Base-by-base conservation (phyloP, 2,113 vertebrate species). In the Jacana jacana region DNA sequence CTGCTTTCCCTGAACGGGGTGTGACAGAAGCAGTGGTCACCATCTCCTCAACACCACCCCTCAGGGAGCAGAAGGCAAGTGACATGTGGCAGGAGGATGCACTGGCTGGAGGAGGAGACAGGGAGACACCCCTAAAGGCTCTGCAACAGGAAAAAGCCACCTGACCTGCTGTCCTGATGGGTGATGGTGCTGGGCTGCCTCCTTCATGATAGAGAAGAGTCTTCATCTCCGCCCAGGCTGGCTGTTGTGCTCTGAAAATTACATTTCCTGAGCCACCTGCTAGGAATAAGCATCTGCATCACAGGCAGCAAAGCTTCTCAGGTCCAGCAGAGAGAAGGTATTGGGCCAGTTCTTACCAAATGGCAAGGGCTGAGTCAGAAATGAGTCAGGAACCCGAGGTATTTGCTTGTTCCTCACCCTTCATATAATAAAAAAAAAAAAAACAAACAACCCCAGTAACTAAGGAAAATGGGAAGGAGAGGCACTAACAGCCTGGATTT, bases 401-500 rank as follows among this genome's bases (percentile, higher is more conserved):
- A 27, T 75, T 66, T 83, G 12, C 25, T 81, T 66, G 42, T 51
- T 68, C 61, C 80, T 88, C 55, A 51, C 42, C 39, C 25, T 31
- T 70, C 35, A 3, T 3, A 20, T 64, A 86, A 68, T 81, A 54
- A 66, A 94, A 93, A 61, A 35, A 54, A 54, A 28, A 44, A 44
- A 44, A 44, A 44, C 42, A n/a, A n/a, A n/a, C n/a, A n/a, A 42
- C 10, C 13, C 42, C 55, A 84, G 13, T 86, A 93, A 61, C 58
- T 37, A 54, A 92, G 89, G 55, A 54, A 35, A 88, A 30, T 11
- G 72, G 58, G 83, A 81, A 88, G 72, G 60, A 91, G 79, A 75
- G 48, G 44, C 61, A 61, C 61, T 79, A 81, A 65, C 73, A 76
- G 83, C 77, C 61, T 85, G 72, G 73, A 95, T 94, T 96, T 93